Evolutionary conservation across 2,888 invertebrate species (phyloP).

Genomic region (Hirtodrosophila cameraria): DNA sequence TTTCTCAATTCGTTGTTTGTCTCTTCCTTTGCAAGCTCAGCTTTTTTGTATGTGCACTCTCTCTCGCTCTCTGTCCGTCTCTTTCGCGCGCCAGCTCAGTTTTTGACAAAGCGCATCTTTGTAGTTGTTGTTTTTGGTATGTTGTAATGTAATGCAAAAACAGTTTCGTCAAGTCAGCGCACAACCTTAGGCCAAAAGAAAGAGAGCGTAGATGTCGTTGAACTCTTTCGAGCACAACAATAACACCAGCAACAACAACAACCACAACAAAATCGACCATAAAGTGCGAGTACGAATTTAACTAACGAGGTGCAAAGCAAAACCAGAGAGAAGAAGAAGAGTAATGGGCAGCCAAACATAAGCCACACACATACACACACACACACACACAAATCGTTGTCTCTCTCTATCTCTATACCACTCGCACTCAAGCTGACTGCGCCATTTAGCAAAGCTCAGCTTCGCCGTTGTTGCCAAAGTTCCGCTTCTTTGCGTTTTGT

Average conservation of each 20-base stretch:
- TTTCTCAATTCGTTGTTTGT: conserved; percentile 1
- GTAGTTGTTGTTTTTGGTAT: conserved; percentile 13
- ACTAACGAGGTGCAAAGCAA: conserved; percentile 36
- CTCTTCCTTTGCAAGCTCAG: neutral
- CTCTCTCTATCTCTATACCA: conserved; percentile 3
- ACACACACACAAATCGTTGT: conserved; percentile 47
- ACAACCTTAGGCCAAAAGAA: conserved; percentile 29
- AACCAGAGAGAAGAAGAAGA: conserved; percentile 1
- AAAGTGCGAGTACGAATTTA: conserved; percentile 33
- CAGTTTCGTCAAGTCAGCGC: conserved; percentile 17
- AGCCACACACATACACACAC: too few species aligned
- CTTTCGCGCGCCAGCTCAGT: neutral
- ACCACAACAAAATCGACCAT: conserved; percentile 44
- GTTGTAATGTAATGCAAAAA: conserved; percentile 34
- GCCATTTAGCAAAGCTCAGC: conserved; percentile 19
- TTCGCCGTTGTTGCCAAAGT: conserved; percentile 33
- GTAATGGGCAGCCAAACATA: conserved; percentile 35
- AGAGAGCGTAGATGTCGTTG: conserved; percentile 61
- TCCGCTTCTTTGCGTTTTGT: conserved; percentile 39
- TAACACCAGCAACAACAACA: conserved; percentile 25
- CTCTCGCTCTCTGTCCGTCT: neutral
- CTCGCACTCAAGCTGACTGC: conserved; percentile 4
- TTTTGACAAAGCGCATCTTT: conserved; percentile 31
- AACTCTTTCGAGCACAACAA: conserved; percentile 65
- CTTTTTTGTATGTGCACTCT: too few species aligned